Base-by-base conservation (phyloP, 2,888 invertebrate genomes). In the Teleogryllus oceanicus region DNA sequence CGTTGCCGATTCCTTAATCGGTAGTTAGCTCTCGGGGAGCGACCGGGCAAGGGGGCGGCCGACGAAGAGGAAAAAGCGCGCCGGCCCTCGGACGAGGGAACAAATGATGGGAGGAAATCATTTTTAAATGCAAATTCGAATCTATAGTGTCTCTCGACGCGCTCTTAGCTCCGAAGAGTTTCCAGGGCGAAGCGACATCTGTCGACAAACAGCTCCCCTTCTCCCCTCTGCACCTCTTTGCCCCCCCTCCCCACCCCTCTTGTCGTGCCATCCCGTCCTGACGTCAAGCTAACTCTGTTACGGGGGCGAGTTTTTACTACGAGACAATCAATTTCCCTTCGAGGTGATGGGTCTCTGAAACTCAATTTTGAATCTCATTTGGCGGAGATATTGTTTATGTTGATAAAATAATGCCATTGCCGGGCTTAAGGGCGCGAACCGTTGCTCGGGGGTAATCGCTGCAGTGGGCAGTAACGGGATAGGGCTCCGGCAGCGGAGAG, bases 291-390 rank as follows among this genome's bases (percentile, higher is more conserved):
- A 62, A 62, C 62, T 62, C 62, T 62, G 62, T 62, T 62, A 62
- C 62, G 13, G 62, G 62, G 62, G 62, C 62, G 62, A 62, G 62
- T 62, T 62, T 62, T 62, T 62, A 62, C 62, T 62, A 62, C 62
- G 62, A 81, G 81, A 80, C 81, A 80, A 78, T 79, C 82, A 82
- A 82, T 82, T 82, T 82, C 80, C 82, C 81, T 80, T 80, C 81
- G 77, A 82, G 82, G 80, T 81, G 81, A 77, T 77, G 77, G 77
- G 80, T 81, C 81, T 80, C 51, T 79, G 76, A 82, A 81, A 82
- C 80, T 80, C 81, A 82, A 82, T 82, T 82, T 80, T 80, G 79
- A 81, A 82, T 80, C 82, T 82, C 82, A 82, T 82, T 82, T 82
- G 82, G 24, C 78, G 78, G 81, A 82, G 82, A 82, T 81, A 81